Evolutionary conservation across 2,113 vertebrate genomes (phyloP).

Genomic region (Paralichthys olivaceus): DNA sequence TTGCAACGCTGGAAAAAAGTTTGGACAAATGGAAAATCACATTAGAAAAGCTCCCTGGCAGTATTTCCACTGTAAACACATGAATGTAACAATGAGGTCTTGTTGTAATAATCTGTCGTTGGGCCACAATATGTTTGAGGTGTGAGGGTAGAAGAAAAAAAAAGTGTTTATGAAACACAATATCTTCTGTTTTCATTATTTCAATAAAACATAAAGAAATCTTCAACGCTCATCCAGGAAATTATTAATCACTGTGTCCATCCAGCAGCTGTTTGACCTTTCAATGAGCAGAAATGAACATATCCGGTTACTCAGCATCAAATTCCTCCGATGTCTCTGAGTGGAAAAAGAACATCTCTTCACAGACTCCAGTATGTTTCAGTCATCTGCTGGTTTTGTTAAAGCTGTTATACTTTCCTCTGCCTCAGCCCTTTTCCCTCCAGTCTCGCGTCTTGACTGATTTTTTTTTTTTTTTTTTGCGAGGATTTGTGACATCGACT

Average conservation of each 20-base stretch:
- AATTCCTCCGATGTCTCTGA: neutral
- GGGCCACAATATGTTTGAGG: neutral
- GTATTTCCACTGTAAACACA: neutral
- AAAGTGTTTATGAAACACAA: neutral
- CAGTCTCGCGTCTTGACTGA: neutral
- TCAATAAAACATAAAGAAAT: neutral
- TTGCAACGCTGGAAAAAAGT: too few relatives aligned
- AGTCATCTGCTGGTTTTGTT: neutral
- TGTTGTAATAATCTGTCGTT: neutral
- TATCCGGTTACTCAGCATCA: neutral
- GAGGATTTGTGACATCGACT: neutral
- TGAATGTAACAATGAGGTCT: neutral
- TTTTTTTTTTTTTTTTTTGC: neutral
- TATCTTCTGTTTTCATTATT: constrained; percentile 33
- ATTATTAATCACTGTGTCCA: neutral
- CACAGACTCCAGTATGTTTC: neutral
- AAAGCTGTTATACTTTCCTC: neutral
- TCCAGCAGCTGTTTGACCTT: neutral
- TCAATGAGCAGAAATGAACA: neutral
- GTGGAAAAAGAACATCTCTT: neutral
- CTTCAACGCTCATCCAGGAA: neutral
- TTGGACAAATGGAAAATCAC: too few relatives aligned
- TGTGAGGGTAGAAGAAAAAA: neutral
- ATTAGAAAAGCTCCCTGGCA: neutral
- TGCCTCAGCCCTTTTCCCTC: neutral